Evolutionary conservation across 1,140 invertebrate genomes (phyloP), one percentile per base, ranked within the genome.

Genomic region (Papilio machaon): DNA sequence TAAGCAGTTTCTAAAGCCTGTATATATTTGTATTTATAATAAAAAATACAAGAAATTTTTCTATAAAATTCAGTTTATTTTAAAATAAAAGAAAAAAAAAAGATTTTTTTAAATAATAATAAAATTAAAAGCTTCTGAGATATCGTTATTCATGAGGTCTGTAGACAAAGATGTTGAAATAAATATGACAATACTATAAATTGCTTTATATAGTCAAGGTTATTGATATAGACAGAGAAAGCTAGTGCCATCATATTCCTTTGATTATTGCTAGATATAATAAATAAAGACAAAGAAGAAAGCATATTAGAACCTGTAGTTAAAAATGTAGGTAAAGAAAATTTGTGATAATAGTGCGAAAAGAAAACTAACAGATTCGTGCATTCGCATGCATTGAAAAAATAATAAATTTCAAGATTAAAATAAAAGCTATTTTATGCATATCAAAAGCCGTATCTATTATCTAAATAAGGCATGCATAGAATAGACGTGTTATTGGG

Each of bases 401-500:
- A 83, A 47, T 70, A 73, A 60, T 43, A 75, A 78, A 74, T 19
- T 43, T 74, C 52, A 76, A 35, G 73, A 82, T 52, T 58, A 70
- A 70, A 76, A 80, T 76, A 80, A 73, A 74, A 75, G 58, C 19
- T 75, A 82, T 46, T 60, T 49, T 79, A 80, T 83, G 85, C 85
- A 86, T 87, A 85, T 84, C 82, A 82, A 85, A 87, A 87, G 84
- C 86, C 30, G 60, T 84, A 52, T 80, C 35, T 81, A 81, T 79
- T 23, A 79, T 30, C 19, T 60, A 75, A 77, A 78, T 58, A 47
- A 83, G 79, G 77, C 92, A 94, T 94, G 92, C 93, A 92, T 86
- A 92, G 89, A 94, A 91, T 91, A 88, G 90, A 87, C 90, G 89
- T 92, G 86, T 91, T 91, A 94, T 91, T 92, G 94, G 93, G 94